Evolutionary conservation across 2,113 vertebrate species (phyloP), one percentile per base, ranked within the genome.

Genomic region (Chaenogobius annularis): DNA sequence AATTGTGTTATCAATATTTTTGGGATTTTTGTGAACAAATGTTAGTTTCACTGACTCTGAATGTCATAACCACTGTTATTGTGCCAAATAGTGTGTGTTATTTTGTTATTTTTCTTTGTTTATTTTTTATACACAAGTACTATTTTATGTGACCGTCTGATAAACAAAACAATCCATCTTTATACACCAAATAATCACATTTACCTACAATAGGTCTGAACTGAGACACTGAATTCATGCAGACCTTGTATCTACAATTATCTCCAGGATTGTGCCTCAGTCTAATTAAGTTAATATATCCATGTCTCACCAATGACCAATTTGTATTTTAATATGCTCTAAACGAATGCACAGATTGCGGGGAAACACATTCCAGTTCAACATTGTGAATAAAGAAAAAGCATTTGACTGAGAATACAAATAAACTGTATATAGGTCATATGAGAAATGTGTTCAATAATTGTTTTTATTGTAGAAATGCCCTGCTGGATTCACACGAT

Each of bases 11-110:
- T 54, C 17, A 54, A 20, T 54, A 15, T 40, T 7, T 26, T 26
- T 23, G 10, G 7, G 10, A 15, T 63, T 63, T 55, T 43, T 63
- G 61, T 63, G n/a, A 63, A 62, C 31, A 62, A 54, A n/a, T 54
- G 50, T 13, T 20, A 11, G 37, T 43, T 63, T 63, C 61, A 63
- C 17, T 11, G 61, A 63, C 61, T n/a, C 61, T 40, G 61, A 63
- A 43, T 63, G 31, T 63, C 37, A 40, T 40, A 63, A 40, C 8
- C 61, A 8, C 19, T 15, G 11, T 35, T 15, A 61, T 12, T 61
- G 23, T 40, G 61, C 61, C 61, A 63, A 63, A 63, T n/a, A 40
- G 17, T n/a, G 61, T 63, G 4, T 63, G 61, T 20, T 40, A 40
- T 20, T 10, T 63, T 43, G 31, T 40, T 61, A 31, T 62, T 10